phyloP scores from a whole-genome alignment of 2,113 vertebrate genomes.

The Upupa epops region DNA sequence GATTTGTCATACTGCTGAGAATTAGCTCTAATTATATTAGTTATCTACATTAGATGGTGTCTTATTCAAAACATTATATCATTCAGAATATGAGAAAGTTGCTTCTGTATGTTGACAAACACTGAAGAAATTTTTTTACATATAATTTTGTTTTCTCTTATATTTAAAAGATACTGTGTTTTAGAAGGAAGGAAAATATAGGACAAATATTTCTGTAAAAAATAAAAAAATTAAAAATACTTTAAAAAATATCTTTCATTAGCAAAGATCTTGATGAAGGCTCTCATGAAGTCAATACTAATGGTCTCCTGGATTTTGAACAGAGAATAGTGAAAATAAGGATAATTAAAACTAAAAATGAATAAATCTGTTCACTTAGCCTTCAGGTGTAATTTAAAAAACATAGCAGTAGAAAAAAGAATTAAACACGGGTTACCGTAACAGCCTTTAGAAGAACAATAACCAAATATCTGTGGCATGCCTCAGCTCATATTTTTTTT shows the following conservation, averaged over 20 bases:
- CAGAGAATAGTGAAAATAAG: neutral
- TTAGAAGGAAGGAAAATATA: neutral
- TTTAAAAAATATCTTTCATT: neutral
- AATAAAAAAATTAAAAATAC: neutral
- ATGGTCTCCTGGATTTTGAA: neutral
- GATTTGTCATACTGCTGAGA: slow-evolving; percentile 30
- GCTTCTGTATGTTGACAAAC: neutral
- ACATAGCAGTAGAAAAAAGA: neutral
- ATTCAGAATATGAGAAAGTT: neutral
- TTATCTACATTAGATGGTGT: slow-evolving; percentile 18
- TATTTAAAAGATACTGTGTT: neutral
- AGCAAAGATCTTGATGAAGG: neutral
- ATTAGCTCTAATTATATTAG: slow-evolving; percentile 44
- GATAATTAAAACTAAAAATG: neutral
- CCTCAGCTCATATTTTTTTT: neutral
- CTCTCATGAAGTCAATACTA: no score
- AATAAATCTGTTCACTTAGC: neutral
- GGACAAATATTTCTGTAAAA: neutral
- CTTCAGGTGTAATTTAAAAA: neutral
- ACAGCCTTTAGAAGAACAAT: neutral
- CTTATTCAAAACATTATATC: slow-evolving; percentile 17
- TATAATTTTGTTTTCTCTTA: neutral
- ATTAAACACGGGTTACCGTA: neutral
- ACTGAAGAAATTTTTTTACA: neutral
- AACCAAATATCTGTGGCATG: neutral